Conservation (phyloP, 2,797 vertebrate species). For the Macropus fuliginosus region DNA sequence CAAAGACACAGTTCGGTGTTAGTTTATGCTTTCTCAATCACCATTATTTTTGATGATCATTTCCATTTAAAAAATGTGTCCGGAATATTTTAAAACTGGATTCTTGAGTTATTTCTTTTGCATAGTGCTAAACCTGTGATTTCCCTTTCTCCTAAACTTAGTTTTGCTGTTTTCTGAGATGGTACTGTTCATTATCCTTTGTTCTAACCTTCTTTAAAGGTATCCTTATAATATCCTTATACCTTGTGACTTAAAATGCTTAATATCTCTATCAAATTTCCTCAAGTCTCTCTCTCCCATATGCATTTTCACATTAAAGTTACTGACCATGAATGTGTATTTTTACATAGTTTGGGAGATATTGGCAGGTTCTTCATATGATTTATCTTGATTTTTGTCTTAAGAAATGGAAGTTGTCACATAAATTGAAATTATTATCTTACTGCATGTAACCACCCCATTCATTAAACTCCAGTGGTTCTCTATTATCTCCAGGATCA, state of each 20-base stretch:
- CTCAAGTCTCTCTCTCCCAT: not conserved
- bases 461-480: not conserved
- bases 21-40: not conserved
- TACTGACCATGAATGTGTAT: not conserved
- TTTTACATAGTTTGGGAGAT: not conserved
- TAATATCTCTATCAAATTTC: not conserved
- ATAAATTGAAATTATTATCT: not conserved
- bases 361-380: not conserved
- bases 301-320: not conserved
- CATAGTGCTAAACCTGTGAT: not conserved
- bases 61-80: not conserved
- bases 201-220: not conserved
- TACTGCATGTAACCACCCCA: not conserved
- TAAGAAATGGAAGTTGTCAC: not conserved
- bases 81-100: not conserved
- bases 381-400: not conserved
- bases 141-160: not conserved
- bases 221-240: not conserved
- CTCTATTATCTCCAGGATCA: not conserved
- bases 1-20: not conserved
- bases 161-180: not conserved
- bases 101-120: not conserved
- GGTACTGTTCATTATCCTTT: not conserved
- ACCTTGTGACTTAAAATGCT: not conserved
- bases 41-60: not conserved